Evolutionary conservation across 2,797 vertebrate genomes (phyloP).

Genomic region (Denticeps clupeoides): DNA sequence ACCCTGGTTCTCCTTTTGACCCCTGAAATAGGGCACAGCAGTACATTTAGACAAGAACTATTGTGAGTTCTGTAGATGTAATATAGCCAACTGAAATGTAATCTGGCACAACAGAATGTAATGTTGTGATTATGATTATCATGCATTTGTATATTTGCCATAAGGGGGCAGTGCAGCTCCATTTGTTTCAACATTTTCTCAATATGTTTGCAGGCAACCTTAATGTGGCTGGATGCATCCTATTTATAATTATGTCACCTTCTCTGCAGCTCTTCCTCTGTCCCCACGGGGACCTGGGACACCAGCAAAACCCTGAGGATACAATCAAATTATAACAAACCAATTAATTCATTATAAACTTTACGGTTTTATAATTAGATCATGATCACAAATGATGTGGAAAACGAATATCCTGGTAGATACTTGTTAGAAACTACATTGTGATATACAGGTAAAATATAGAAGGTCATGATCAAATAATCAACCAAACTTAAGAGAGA

Average conservation of each 20-base stretch:
- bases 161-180: slow-evolving; percentile 26
- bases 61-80: background rate
- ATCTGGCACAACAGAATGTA: slow-evolving; percentile 10
- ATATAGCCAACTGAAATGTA: background rate
- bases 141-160: too few species aligned
- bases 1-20: slow-evolving; percentile 57
- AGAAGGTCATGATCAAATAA: too few species aligned
- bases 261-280: slow-evolving; percentile 53
- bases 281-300: slow-evolving; percentile 52
- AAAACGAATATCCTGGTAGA: too few species aligned
- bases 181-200: background rate
- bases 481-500: too few species aligned
- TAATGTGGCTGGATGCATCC: background rate
- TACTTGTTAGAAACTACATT: too few species aligned
- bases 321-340: background rate
- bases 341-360: background rate
- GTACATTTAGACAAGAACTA: background rate
- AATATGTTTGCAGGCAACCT: background rate
- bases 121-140: too few species aligned
- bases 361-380: too few species aligned
- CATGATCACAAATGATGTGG: too few species aligned
- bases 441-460: too few species aligned
- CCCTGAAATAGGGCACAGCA: slow-evolving; percentile 48
- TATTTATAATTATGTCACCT: slow-evolving; percentile 43
- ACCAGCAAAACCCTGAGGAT: slow-evolving; percentile 58